Conservation (phyloP, 2,888 invertebrate genomes). For the Cantharis nigra region DNA sequence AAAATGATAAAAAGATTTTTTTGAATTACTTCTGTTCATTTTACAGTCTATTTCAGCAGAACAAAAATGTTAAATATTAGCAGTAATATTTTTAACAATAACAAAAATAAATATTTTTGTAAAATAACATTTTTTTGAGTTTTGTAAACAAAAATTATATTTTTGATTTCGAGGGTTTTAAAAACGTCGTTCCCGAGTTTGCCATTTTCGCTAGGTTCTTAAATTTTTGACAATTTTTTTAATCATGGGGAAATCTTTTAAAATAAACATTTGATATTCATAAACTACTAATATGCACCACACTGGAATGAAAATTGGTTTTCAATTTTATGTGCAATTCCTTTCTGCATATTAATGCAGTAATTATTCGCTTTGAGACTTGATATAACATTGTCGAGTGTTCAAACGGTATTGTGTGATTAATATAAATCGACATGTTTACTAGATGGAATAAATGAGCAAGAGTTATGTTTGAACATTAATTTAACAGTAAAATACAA, state of each 20-base stretch:
- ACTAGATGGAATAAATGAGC: background rate
- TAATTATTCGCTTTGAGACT: background rate
- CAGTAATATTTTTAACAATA: background rate
- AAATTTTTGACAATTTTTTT: too few species aligned
- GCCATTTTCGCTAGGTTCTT: too few species aligned
- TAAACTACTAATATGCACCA: background rate
- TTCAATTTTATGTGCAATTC: background rate
- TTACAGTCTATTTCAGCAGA: background rate
- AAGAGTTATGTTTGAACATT: background rate
- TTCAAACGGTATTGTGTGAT: background rate
- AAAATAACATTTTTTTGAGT: too few species aligned
- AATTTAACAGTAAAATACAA: background rate
- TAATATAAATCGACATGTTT: background rate
- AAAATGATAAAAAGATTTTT: background rate
- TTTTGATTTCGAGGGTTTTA: too few species aligned
- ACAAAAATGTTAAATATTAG: background rate
- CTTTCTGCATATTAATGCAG: background rate
- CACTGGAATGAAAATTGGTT: background rate
- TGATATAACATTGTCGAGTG: background rate
- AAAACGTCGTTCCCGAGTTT: too few species aligned
- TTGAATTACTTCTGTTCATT: background rate
- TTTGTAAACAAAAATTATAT: too few species aligned
- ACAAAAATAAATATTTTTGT: too few species aligned
- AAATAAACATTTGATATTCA: too few species aligned
- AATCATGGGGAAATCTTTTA: too few species aligned